Conservation (phyloP, 2,113 vertebrate species). For the cat (Felis catus) region F.catus_Fca126_mat1.0 CM031419.1:164222001-164222500, state of each 20-base stretch:
- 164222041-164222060: conserved; percentile 88
- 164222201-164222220: conserved; percentile 96
- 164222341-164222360: conserved; percentile 43
- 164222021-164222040: conserved; percentile 87
- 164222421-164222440: conserved; percentile 66
- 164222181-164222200: conserved; percentile 97
- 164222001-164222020: conserved; percentile 78
- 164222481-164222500: neutral
- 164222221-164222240: conserved; percentile 85
- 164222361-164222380: conserved; percentile 53
- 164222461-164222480: neutral
- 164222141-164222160: conserved; percentile 87
- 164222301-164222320: conserved; percentile 14
- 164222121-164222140: conserved; percentile 89
- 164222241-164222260: conserved; percentile 56
- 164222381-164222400: neutral
- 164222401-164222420: conserved; percentile 26
- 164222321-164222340: neutral
- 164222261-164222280: conserved; percentile 50
- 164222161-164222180: conserved; percentile 93
- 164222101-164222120: conserved; percentile 85
- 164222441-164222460: conserved; percentile 51
- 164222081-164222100: conserved; percentile 86
- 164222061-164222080: conserved; percentile 86
- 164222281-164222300: conserved; percentile 31